Conservation (phyloP, 2,113 vertebrate species). For the Bucco capensis region DNA sequence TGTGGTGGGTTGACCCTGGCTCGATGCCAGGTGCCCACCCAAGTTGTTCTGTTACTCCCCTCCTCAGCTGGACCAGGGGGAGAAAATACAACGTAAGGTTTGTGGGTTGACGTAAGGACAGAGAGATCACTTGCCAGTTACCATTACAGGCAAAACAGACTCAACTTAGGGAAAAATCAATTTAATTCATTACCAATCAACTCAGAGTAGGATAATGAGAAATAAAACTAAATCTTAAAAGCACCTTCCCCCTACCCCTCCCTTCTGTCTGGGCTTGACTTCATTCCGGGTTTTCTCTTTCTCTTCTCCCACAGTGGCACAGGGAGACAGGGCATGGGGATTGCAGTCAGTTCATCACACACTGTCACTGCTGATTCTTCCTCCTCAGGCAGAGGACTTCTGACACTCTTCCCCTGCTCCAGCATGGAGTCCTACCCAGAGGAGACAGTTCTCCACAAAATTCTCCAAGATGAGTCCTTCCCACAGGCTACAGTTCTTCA, state of each 20-base stretch:
- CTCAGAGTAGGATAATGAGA: background rate
- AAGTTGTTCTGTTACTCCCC: background rate
- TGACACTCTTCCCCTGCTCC: background rate
- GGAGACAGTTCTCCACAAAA: background rate
- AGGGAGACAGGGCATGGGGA: background rate
- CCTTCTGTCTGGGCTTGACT: background rate
- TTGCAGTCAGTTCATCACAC: background rate
- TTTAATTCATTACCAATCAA: background rate
- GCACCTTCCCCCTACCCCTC: fast-evolving
- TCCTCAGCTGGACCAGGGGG: background rate
- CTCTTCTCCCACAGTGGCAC: fast-evolving
- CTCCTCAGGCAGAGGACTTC: too few relatives aligned
- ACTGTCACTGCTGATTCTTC: fast-evolving
- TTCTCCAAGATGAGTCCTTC: background rate
- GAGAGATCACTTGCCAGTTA: background rate
- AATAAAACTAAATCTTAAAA: background rate
- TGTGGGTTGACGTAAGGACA: background rate
- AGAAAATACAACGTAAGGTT: background rate
- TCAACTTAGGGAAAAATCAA: background rate
- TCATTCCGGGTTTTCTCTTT: background rate
- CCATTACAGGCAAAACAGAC: background rate
- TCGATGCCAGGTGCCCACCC: background rate
- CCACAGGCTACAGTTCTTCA: background rate
- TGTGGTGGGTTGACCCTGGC: background rate
- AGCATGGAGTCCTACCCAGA: fast-evolving